Percentiles rank a stretch among this genome's conserved stretches.
These are phyloP conservation scores for Pempheris klunzingeri DNA, from an alignment of 2,797 vertebrate genomes.

Conservation along the genomic window DNA sequence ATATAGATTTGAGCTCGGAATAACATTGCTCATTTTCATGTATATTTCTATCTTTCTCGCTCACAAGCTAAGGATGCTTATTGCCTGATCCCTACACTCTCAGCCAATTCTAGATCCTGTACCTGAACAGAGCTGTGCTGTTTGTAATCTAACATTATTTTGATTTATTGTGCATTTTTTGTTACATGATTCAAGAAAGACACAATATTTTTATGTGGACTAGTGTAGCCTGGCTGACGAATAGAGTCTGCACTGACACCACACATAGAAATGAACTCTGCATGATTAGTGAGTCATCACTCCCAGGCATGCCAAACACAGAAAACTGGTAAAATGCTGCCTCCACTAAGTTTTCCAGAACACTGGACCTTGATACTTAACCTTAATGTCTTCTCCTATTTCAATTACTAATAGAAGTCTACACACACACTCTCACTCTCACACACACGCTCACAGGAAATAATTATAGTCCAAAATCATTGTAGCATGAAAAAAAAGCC, in stretches of 20 bases:
- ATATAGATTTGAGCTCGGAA: slow-evolving; percentile 54
- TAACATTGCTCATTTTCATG: slow-evolving; percentile 24
- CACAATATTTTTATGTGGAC: slow-evolving; percentile 18
- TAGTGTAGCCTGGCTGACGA: slow-evolving; percentile 15
- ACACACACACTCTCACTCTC: slow-evolving; percentile 29
- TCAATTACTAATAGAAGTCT: slow-evolving; percentile 72
- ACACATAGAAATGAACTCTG: slow-evolving; percentile 3
- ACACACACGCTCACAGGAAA: slow-evolving; percentile 53
- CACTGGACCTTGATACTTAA: slow-evolving; percentile 64
- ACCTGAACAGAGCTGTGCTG: not conserved
- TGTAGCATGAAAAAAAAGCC: slow-evolving; percentile 67
- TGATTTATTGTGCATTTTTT: not conserved
- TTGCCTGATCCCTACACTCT: slow-evolving; percentile 1
- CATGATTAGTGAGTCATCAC: slow-evolving; percentile 28
- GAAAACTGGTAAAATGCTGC: slow-evolving; percentile 42
- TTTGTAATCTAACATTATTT: not conserved
- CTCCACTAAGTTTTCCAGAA: slow-evolving; percentile 51
- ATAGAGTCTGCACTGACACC: slow-evolving; percentile 1
- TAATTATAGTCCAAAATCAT: slow-evolving; percentile 79
- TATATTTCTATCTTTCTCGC: slow-evolving; percentile 30
- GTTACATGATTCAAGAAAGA: not conserved
- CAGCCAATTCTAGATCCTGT: not conserved
- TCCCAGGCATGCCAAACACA: slow-evolving; percentile 28
- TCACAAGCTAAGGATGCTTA: slow-evolving; percentile 20
- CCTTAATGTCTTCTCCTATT: slow-evolving; percentile 67